Evolutionary conservation across 2,113 vertebrate genomes (phyloP), one percentile per base, ranked within the genome.

Genomic region (Clupea harengus): DNA sequence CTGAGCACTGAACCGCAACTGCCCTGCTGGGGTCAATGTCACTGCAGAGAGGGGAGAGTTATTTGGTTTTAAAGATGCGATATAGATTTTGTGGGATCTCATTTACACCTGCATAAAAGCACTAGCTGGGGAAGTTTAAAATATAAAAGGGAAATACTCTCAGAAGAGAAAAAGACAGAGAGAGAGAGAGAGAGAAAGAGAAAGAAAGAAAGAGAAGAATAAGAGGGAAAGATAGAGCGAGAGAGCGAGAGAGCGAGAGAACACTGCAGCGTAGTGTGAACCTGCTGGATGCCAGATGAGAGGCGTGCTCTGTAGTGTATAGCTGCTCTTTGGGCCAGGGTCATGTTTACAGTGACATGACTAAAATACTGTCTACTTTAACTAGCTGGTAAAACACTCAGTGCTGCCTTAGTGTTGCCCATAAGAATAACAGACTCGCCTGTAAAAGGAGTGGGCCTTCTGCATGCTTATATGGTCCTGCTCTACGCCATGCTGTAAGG

Each of bases 71-170:
- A 95, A 95, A 96, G 94, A 95, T 91, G 90, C 88, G 87, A 93
- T 94, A 95, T 95, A 93, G 95, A 95, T 96, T 95, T 95, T 94
- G 94, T 93, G 90, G 91, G 93, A 93, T 94, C 92, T 94, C 94
- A 95, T 95, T 95, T 95, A 93, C 89, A 89, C 92, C 90, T 72
- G 89, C 90, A 94, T 95, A 94, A 94, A 95, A 95, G 88, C 89
- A 88, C 88, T 92, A 88, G 91, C 92, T 90, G 90, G 91, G 91
- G 92, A 93, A 93, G 93, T 93, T 93, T 94, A 93, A 94, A 94
- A 93, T 91, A 90, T 92, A 90, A 93, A 91, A 91, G 92, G 86
- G 89, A 64, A 92, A 85, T 32, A 87, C 84, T 89, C 91, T 86
- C 87, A 75, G 18, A 60, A n/a, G 54, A 60, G 54, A 3, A 22